Evolutionary conservation across 2,888 invertebrate genomes (phyloP), one percentile per base, ranked within the genome.

Genomic region (Amiota minor): DNA sequence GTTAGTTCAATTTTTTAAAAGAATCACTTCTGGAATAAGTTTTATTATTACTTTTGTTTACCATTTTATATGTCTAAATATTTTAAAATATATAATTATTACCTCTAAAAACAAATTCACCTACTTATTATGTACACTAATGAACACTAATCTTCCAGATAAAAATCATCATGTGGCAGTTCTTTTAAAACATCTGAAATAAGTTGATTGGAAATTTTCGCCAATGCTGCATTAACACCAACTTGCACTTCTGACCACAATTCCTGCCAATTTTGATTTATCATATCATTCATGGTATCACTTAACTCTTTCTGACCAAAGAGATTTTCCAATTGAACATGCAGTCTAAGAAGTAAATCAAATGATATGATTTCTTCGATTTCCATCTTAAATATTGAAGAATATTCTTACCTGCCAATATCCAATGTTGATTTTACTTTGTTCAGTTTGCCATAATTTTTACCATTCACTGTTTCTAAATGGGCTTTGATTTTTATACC

Each of bases 221-320:
- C 72, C 6, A 82, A 73, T 0, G 82, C 86, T 16, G 73, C 74
- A 70, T 81, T 82, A 2, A 86, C 81, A 18, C 84, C 84, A 14
- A 74, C 76, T 10, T 82, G 73, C 56, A 88, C 55, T 65, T 83
- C 82, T 0, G 74, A n/a, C 87, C 87, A 88, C 18, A 88, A 77
- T 23, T 84, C 84, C 64, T 72, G 75, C 88, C 87, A 88, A 73
- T 86, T 88, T 11, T 78, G 78, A 72, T 87, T 88, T 11, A 87
- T 77, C 9, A 87, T 78, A 1, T 72, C 75, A 71, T 87, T 86
- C 65, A 87, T 74, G 9, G 80, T 80, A 4, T 80, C 75, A 6
- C 84, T 79, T 0, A 87, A 71, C 0, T 77, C 76, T 14, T 79
- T 78, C 59, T 87, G 84, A 1, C 81, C 82, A 12, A 86, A 82